Base-by-base conservation (phyloP, 2,113 vertebrate species). In the Abramis brama region DNA sequence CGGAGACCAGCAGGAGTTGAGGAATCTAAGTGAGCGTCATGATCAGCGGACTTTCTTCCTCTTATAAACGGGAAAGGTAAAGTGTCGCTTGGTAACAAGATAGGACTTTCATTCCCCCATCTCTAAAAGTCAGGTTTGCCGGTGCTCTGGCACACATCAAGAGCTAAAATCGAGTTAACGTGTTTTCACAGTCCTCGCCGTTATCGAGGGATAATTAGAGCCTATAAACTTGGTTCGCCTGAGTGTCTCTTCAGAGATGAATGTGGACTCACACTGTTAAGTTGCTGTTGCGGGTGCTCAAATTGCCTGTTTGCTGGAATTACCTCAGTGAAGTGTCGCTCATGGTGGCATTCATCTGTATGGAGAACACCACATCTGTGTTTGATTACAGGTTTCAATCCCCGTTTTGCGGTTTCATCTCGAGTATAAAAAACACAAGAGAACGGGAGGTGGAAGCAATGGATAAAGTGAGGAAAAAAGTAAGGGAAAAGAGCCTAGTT, bases 381-480 rank as follows among this genome's bases (percentile, higher is more conserved):
- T 86, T 77, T 85, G 87, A 92, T 93, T 91, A 91, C 85, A 88
- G 90, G 86, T 91, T 90, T 87, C 80, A 87, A 84, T 89, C 75
- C 79, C 75, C 30, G 52, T 85, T 73, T 90, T 88, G 68, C 64
- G 30, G 50, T 89, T 89, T 87, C 77, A 85, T 70, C 86, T 75
- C 6, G 6, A 80, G 78, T 80, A 5, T 59, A 30, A 64, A 64
- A 30, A 82, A 81, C n/a, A 9, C 60, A 33, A 33, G 59, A 45
- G 60, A 79, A 25, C 2, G 17, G 17, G 64, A 33, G 23, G 15
- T 39, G 25, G 47, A 9, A 83, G 19, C 47, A 39, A 76, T 39
- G 17, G 6, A 45, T 75, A 68, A 81, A 82, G 21, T 21, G 19
- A 77, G 62, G 71, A 1, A 4, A 73, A 71, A 73, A 73, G 70